phyloP scores from a whole-genome alignment of 1,140 invertebrate genomes.

The Eufriesea mexicana region DNA sequence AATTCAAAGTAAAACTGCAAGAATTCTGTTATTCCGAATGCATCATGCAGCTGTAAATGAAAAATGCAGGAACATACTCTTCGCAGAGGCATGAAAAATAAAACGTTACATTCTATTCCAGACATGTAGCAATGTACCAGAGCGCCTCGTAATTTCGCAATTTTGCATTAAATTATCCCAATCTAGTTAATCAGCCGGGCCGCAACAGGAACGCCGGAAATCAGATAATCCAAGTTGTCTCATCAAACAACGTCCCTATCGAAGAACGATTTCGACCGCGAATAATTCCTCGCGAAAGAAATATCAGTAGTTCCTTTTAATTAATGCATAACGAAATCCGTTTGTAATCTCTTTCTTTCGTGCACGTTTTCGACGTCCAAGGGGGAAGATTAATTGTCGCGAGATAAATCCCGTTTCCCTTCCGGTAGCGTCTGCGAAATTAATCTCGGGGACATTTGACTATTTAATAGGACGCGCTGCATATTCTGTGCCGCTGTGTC shows the following conservation, averaged over 20 bases:
- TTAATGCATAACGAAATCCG: conserved; percentile 21
- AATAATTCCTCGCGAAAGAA: neutral
- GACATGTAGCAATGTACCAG: neutral
- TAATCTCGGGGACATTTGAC: conserved; percentile 38
- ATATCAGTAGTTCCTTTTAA: neutral
- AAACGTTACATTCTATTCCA: conserved; percentile 7
- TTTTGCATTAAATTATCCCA: conserved; percentile 54
- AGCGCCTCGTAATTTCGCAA: conserved; percentile 49
- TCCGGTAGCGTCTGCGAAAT: conserved; percentile 32
- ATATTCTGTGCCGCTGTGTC: conserved; percentile 7
- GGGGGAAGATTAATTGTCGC: conserved; percentile 27
- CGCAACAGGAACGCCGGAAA: no score
- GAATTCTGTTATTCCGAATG: conserved; percentile 19
- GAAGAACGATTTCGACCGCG: no score
- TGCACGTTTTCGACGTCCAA: conserved; percentile 15
- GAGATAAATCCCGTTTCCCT: conserved; percentile 23
- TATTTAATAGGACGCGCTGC: conserved; percentile 41
- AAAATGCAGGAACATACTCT: conserved; percentile 4
- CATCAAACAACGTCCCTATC: no score
- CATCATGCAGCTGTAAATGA: neutral
- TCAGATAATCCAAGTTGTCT: no score
- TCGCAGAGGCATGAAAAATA: neutral
- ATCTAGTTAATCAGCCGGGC: neutral
- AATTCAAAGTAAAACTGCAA: neutral
- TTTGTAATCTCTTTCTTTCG: conserved; percentile 10